These are phyloP conservation scores for Platycheirus albimanus DNA, from an alignment of 2,888 invertebrate species.

Conservation along the genomic window DNA sequence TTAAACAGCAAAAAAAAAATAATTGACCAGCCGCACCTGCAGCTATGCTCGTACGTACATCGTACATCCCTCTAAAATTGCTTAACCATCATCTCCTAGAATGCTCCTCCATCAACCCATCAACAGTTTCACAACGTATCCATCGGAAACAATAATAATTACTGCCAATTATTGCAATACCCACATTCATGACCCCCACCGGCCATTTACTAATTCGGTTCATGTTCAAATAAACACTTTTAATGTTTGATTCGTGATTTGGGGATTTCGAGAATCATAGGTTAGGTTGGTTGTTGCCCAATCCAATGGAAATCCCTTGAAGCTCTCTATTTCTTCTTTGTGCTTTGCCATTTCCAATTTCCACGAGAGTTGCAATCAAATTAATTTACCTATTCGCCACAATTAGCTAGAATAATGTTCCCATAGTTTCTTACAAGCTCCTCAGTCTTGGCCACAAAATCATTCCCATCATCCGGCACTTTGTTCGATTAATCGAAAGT, in stretches of 20 bases:
- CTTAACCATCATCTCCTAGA: constrained; percentile 29
- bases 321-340: constrained; percentile 38
- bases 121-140: constrained; percentile 61
- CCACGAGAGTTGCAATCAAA: constrained; percentile 57
- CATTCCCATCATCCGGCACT: constrained; percentile 19
- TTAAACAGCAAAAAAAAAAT: background rate
- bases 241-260: constrained; percentile 64
- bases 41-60: too few relatives aligned
- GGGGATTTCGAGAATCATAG: background rate
- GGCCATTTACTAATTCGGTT: constrained; percentile 63
- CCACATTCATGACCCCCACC: constrained; percentile 63
- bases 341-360: constrained; percentile 33
- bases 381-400: constrained; percentile 46
- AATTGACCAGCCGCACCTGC: constrained; percentile 35
- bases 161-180: constrained; percentile 60
- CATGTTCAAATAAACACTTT: constrained; percentile 63
- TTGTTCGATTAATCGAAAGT: constrained; percentile 24
- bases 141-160: constrained; percentile 53
- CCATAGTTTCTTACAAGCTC: background rate
- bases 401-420: constrained; percentile 31
- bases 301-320: constrained; percentile 51
- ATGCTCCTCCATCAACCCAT: constrained; percentile 17
- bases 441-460: too few relatives aligned
- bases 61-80: background rate
- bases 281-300: constrained; percentile 7